phyloP scores from a whole-genome alignment of 2,113 vertebrate species.

The Aphyosemion australe region DNA sequence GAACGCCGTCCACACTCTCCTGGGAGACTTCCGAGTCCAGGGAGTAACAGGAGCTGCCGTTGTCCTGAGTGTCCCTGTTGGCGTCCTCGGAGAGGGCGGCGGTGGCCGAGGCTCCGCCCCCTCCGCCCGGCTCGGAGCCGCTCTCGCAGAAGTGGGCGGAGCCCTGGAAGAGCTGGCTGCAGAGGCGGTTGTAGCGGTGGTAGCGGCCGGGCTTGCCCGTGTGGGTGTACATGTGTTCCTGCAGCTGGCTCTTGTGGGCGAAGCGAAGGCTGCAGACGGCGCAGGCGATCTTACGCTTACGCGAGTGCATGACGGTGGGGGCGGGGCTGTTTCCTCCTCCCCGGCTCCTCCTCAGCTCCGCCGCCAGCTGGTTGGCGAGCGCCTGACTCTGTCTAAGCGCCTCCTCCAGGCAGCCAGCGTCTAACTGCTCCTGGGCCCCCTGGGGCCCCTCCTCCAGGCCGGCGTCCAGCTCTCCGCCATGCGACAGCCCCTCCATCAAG shows the following conservation, averaged over 20 bases:
- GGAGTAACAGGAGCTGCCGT: constrained; percentile 86
- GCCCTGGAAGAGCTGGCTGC: constrained; percentile 80
- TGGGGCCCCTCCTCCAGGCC: constrained; percentile 63
- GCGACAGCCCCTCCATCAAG: constrained; percentile 80
- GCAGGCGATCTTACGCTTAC: constrained; percentile 91
- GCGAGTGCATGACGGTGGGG: constrained; percentile 74
- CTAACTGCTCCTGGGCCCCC: constrained; percentile 70
- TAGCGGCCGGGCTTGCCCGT: constrained; percentile 86
- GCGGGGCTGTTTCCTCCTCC: constrained; percentile 49
- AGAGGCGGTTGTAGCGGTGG: constrained; percentile 85
- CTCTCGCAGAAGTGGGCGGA: constrained; percentile 82
- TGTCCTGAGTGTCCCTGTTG: constrained; percentile 82
- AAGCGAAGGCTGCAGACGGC: constrained; percentile 89
- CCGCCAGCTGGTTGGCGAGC: constrained; percentile 82
- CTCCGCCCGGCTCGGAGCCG: constrained; percentile 56
- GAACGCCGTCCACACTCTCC: constrained; percentile 85
- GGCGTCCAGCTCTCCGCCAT: constrained; percentile 61
- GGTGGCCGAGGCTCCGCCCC: constrained; percentile 22
- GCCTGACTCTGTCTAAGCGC: constrained; percentile 86
- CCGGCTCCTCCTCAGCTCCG: constrained; percentile 87
- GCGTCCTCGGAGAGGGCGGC: constrained; percentile 71
- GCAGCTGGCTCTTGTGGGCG: constrained; percentile 88
- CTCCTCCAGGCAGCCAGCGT: constrained; percentile 77
- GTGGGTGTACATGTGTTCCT: constrained; percentile 94
- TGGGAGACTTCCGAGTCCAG: constrained; percentile 89